Evolutionary conservation across 2,888 invertebrate genomes (phyloP), one percentile per base, ranked within the genome.

Genomic region (Sisyra nigra): DNA sequence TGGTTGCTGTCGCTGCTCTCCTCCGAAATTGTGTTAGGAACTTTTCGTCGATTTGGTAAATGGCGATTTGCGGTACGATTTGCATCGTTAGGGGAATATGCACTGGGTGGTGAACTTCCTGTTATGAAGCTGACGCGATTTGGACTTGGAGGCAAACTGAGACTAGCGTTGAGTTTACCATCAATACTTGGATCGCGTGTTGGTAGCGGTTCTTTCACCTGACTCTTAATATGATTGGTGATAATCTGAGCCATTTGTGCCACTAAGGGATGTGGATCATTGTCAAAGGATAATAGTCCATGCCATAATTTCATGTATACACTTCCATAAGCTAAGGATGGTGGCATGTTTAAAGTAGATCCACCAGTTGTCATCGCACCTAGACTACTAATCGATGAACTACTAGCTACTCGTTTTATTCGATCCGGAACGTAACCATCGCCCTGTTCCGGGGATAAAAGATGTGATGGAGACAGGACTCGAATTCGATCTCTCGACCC

Each of bases 221-320:
- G 82, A 53, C 74, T 73, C 45, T 78, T 72, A 50, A 94, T 79
- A 55, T 85, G 72, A 49, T 74, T 75, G 30, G 88, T 81, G 44
- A 94, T 74, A 53, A 76, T 77, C 50, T 72, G 72, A 5, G 91
- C 85, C 70, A 89, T 77, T 45, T 70, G 63, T 1, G 84, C 72
- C 3, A 96, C 87, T 43, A 78, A 76, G 2, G 87, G 87, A 61
- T 83, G 80, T 2, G 97, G 94, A 70, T 98, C 97, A 47, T 73
- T 71, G 45, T 86, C 76, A 54, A 94, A 72, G 46, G 74, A 68
- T 47, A 76, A 68, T 50, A 97, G 68, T 14, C 83, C 79, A 51
- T 75, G 71, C 94, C 94, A 97, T 45, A 96, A 71, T 63, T 86
- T 86, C 63, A 80, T 79, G 63, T 92, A 92, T 44, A 93, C 80